Evolutionary conservation across 2,888 invertebrate genomes (phyloP), one percentile per base, ranked within the genome.

Genomic region (Drosophila meridiana): DNA sequence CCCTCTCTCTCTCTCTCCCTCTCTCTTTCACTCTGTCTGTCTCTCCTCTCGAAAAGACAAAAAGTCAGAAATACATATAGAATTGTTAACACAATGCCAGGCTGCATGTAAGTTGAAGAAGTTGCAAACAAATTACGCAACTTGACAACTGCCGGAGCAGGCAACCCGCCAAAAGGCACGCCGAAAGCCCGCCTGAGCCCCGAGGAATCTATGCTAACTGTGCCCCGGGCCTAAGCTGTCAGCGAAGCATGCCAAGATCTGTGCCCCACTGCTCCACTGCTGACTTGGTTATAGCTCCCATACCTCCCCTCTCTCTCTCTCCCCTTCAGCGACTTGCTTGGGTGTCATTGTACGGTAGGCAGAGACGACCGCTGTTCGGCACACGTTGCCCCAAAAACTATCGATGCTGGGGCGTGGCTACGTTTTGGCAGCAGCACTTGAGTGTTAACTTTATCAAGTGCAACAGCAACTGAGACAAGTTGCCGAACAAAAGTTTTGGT

Each of bases 101-200:
- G 40, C 52, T 57, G 71, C 47, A 42, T 70, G 72, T n/a, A 62
- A 71, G 60, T 43, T 59, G 72, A 73, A 81, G 70, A 78, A 83
- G 84, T 85, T 88, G 88, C 83, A 83, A 86, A 88, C 86, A 88
- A 88, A 86, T 83, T 85, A 81, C 81, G 77, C 83, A 88, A 85
- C 83, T 80, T 73, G 83, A 82, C 85, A 88, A 83, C 61, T 80
- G 50, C 26, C 50, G 32, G 66, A 26, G 58, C 50, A 61, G 81
- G 57, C 57, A 30, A 40, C 3, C 63, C 40, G 50, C 59, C 59
- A 59, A 59, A 59, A 60, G 34, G 47, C 28, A 47, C 28, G 47
- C 47, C 47, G 30, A 34, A 48, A 45, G 28, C 28, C 60, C 53
- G 59, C 45, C 53, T 14, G 26, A 48, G 50, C 61, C 47, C 47